Conservation (phyloP, 2,113 vertebrate species). For the Hippocampus guttulatus region DNA sequence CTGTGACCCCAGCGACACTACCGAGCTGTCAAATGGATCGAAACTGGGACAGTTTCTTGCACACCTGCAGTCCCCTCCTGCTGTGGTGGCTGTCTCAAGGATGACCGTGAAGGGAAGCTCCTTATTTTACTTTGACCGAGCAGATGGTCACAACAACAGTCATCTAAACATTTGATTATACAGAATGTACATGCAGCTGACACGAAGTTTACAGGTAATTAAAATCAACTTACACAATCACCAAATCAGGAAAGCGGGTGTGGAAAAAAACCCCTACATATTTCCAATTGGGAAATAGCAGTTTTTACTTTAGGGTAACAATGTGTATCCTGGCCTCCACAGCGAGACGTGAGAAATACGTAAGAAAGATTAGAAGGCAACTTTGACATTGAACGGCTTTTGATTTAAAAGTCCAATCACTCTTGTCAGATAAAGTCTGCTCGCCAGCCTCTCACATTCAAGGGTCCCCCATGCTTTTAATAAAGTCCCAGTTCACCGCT, state of each 20-base stretch:
- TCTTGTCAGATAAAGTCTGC: conserved; percentile 33
- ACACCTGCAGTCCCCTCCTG: conserved; percentile 53
- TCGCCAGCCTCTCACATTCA: conserved; percentile 44
- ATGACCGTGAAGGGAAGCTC: conserved; percentile 47
- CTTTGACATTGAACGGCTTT: conserved; percentile 33
- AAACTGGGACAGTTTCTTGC: conserved; percentile 58
- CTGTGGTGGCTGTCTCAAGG: conserved; percentile 49
- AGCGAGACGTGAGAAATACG: conserved; percentile 4
- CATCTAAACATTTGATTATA: conserved; percentile 58
- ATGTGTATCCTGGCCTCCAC: not conserved
- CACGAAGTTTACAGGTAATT: conserved; percentile 68
- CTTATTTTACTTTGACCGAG: conserved; percentile 39
- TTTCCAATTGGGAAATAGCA: conserved; percentile 12
- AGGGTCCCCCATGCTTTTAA: conserved; percentile 53
- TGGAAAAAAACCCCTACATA: conserved; percentile 12
- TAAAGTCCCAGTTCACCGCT: conserved; percentile 56
- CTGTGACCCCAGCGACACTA: conserved; percentile 52
- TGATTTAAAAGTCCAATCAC: conserved; percentile 25
- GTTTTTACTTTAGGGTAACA: conserved; percentile 7
- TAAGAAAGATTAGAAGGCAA: conserved; percentile 18
- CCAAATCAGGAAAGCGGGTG: conserved; percentile 14
- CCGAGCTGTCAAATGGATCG: conserved; percentile 62
- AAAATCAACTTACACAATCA: conserved; percentile 66
- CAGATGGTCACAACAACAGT: conserved; percentile 58
- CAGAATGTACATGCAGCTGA: conserved; percentile 62